Base-by-base conservation (phyloP, 2,888 invertebrate genomes). In the Agriopis leucophaearia region DNA sequence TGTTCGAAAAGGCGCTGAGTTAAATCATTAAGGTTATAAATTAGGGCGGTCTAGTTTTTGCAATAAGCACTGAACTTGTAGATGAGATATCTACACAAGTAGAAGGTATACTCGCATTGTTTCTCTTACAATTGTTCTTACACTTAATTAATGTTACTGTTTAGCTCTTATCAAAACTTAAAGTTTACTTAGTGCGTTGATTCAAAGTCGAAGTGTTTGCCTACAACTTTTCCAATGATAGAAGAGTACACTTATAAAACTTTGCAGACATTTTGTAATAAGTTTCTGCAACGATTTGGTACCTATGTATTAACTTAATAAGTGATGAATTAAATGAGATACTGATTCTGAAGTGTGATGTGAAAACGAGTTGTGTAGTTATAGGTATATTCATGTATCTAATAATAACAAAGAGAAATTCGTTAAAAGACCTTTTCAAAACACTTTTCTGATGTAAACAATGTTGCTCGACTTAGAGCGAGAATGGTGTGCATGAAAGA, bases 401-500 rank as follows among this genome's bases (percentile, higher is more conserved):
- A 4, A 27, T 27, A 27, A 27, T 27, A 38, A 9, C 27, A 10
- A 15, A 12, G 27, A 12, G 6, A 18, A 10, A 12, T 1, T 5
- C 10, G 12, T 48, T 13, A 50, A 50, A 50, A 18, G 4, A 13
- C 13, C 42, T 13, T 42, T 18, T 18, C 7, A 18, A 42, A 42
- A 57, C 10, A 57, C n/a, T 45, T n/a, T 18, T 56, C 16, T 42
- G 0, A 51, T 13, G 42, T 54, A 52, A 45, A 63, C n/a, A 50
- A 45, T 18, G 47, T 59, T 65, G 48, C 44, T 45, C 47, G 40
- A 44, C 38, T 56, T 65, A 64, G 2, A 27, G 27, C 1, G 27
- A n/a, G 8, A 42, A 18, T 52, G 56, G 51, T 44, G 56, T 64
- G 68, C 72, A 68, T 67, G 72, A 71, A 64, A 66, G 67, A 69